phyloP scores from a whole-genome alignment of 23 tunicate genomes.

The Diplosoma virens region DNA sequence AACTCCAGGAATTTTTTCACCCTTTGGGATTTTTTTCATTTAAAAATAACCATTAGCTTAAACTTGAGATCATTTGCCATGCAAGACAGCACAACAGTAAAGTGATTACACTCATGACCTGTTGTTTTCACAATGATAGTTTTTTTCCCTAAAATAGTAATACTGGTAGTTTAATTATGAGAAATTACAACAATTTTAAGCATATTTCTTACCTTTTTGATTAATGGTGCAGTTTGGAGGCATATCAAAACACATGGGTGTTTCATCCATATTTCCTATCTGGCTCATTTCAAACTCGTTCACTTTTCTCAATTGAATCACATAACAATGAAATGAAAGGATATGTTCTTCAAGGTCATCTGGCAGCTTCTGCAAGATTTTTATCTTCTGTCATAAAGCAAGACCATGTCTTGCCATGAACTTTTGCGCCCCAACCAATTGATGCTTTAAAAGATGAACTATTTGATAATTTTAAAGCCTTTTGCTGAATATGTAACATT shows the following conservation, averaged over 20 bases:
- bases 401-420: background rate
- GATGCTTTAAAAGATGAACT: slow-evolving; percentile 15
- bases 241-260: slow-evolving; percentile 42
- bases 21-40: slow-evolving; percentile 16
- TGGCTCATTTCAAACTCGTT: background rate
- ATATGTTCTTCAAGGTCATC: slow-evolving; percentile 15
- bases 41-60: slow-evolving; percentile 17
- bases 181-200: too few species aligned
- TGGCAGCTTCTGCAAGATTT: slow-evolving; percentile 23
- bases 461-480: background rate
- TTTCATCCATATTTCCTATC: slow-evolving; percentile 34
- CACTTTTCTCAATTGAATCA: slow-evolving; percentile 7
- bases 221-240: slow-evolving; percentile 17
- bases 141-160: background rate
- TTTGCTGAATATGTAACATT: background rate
- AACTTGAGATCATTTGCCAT: slow-evolving; percentile 5
- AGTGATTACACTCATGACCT: background rate
- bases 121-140: background rate
- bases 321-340: background rate
- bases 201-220: background rate
- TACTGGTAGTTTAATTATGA: background rate
- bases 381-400: background rate
- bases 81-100: background rate
- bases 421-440: background rate
- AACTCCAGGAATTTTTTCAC: slow-evolving; percentile 27